A percentile compares a stretch with the other conserved stretches of the same genome.
Conservation (phyloP, 2,888 invertebrate species). For the Hydriomena furcata region DNA sequence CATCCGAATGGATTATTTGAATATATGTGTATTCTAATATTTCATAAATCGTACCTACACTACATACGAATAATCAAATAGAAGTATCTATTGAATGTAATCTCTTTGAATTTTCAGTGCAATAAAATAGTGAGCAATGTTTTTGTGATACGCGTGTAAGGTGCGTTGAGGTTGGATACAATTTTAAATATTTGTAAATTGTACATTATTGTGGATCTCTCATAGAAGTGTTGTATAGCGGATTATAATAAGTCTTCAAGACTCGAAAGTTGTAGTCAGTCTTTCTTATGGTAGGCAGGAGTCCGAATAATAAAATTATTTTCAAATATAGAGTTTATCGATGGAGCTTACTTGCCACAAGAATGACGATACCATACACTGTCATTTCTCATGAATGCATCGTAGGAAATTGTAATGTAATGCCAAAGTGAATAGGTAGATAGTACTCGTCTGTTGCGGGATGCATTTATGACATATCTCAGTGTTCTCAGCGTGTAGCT, state of each 20-base stretch:
- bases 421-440: conserved; percentile 11
- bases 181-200: conserved; percentile 32
- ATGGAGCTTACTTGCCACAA: not conserved
- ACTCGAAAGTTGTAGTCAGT: conserved; percentile 6
- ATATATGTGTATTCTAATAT: conserved; percentile 3
- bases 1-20: not conserved
- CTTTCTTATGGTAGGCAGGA: conserved; percentile 7
- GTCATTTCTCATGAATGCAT: conserved; percentile 13
- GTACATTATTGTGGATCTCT: conserved; percentile 26
- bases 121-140: conserved; percentile 26
- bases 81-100: conserved; percentile 8
- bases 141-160: conserved; percentile 30
- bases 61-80: conserved; percentile 11
- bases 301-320: not conserved
- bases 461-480: conserved; percentile 19
- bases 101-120: conserved; percentile 16
- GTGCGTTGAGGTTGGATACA: conserved; percentile 18
- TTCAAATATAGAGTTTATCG: not conserved
- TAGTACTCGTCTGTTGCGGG: not conserved
- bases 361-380: not conserved
- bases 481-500: not conserved
- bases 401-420: not conserved
- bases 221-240: conserved; percentile 25
- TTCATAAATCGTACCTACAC: too few species aligned
- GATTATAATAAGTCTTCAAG: conserved; percentile 27